Base-by-base conservation (phyloP, 2,888 invertebrate species). In the Tethea ocularis region DNA sequence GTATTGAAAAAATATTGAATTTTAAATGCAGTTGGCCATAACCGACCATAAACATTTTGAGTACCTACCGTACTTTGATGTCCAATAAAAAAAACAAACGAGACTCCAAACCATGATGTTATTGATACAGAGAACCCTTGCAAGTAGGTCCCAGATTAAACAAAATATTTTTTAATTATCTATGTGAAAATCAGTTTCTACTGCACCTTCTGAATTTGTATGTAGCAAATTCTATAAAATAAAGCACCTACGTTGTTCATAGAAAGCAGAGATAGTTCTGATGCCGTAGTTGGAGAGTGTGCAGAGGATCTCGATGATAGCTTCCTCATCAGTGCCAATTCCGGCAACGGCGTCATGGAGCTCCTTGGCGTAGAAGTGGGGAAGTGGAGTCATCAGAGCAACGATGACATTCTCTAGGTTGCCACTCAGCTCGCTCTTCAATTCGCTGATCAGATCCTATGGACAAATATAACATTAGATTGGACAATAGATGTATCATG, bases 241-340 rank as follows among this genome's bases (percentile, higher is more conserved):
- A 26, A 52, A 13, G 2, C 51, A 94, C 95, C 95, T 83, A 96
- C 97, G 79, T 86, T 95, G 95, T 82, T 97, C 96, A 84, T 97
- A 98, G 86, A 97, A 97, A 63, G 96, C 95, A 51, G 96, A 95
- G 79, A 98, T 97, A 38, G 97, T 97, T 68, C 95, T 94, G 78
- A 98, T 97, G 74, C 97, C 97, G 76, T 97, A 97, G 88, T 98
- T 98, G 75, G 97, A 97, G 46, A 98, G 92, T 0, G 98, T 97
- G 93, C 98, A 98, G 58, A 98, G 94, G 79, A 98, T 97, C 91
- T 99, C 98, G 67, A 98, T 97, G 78, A 99, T 96, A 56, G 97
- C 97, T 79, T 97, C 97, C 80, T 98, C 97, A 76, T 97, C 97
- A 22, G 98, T 98, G 57, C 98, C 98, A 53, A 97, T 54, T 33